Base-by-base conservation (phyloP, 2,797 vertebrate genomes). In the Limosa lapponica region DNA sequence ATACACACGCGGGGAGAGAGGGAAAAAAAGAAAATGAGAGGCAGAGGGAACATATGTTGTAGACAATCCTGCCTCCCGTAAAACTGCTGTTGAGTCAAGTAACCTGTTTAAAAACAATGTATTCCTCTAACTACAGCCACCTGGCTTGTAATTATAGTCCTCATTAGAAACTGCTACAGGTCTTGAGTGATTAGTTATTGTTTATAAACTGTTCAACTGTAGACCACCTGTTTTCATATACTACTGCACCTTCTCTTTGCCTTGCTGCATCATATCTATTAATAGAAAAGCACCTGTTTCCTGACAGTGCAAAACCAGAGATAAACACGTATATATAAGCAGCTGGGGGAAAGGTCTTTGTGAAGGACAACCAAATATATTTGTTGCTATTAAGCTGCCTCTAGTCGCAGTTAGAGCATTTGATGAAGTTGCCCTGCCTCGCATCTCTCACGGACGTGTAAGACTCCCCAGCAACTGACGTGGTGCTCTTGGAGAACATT, bases 231-330 rank as follows among this genome's bases (percentile, higher is more conserved):
- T 98, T 99, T 98, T 97, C 98, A 95, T 97, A 95, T 87, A 69
- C 87, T 88, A 16, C 92, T 57, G 72, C 95, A 98, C 97, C 98
- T 98, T 97, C 96, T 97, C 78, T 93, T 98, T 90, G 97, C 96
- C 94, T 96, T 92, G 93, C 97, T 96, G 96, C 95, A 80, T 97
- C 85, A 32, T 89, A 92, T 95, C 98, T 98, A 96, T 98, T 98
- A 98, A 98, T 99, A 98, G 98, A 93, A 98, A 96, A 98, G 97
- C 99, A 98, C 98, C 98, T 98, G 98, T 98, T 99, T 99, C 98
- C 98, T 98, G 98, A 97, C 98, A 96, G 96, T 97, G 96, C 71
- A 93, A 93, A 93, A 95, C 79, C 97, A 93, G 84, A 97, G 93
- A 96, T 65, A 87, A 90, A 96, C 95, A 82, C 44, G 93, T 82